A percentile compares a stretch with the other conserved stretches of the same genome.
Conservation (phyloP, 2,797 vertebrate species). For the Vireo griseus region DNA sequence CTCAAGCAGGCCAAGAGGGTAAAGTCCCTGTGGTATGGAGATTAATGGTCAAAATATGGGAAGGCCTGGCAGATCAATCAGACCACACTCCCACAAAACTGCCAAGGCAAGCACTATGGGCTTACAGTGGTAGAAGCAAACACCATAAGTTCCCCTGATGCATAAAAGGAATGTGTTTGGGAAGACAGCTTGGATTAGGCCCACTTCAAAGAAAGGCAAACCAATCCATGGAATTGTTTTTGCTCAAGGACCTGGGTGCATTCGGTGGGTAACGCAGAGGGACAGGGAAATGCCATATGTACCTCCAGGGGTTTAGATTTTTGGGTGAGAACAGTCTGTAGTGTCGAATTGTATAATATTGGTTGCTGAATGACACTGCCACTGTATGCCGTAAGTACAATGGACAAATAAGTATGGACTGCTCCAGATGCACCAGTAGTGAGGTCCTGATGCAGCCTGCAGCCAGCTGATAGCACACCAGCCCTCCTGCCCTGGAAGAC, state of each 20-base stretch:
- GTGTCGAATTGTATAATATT: background rate
- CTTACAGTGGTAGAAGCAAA: background rate
- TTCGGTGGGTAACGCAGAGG: background rate
- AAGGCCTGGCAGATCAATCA: background rate
- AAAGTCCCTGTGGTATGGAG: background rate
- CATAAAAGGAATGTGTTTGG: background rate
- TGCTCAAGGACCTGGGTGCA: background rate
- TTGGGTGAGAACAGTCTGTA: background rate
- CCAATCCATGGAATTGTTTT: background rate
- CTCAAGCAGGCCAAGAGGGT: background rate
- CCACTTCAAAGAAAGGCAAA: background rate
- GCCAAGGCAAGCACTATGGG: background rate
- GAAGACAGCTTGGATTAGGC: background rate
- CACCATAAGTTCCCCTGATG: background rate
- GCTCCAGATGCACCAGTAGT: background rate
- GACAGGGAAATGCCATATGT: background rate
- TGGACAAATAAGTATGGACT: background rate
- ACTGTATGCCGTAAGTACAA: background rate
- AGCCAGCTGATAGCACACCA: background rate
- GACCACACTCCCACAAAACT: background rate
- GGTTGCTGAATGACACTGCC: background rate
- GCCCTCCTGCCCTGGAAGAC: background rate
- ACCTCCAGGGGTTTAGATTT: background rate
- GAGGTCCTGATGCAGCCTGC: background rate
- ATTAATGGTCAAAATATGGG: background rate